These are phyloP conservation scores for Troides helena DNA, from an alignment of 2,888 invertebrate species.

Conservation along the genomic window DNA sequence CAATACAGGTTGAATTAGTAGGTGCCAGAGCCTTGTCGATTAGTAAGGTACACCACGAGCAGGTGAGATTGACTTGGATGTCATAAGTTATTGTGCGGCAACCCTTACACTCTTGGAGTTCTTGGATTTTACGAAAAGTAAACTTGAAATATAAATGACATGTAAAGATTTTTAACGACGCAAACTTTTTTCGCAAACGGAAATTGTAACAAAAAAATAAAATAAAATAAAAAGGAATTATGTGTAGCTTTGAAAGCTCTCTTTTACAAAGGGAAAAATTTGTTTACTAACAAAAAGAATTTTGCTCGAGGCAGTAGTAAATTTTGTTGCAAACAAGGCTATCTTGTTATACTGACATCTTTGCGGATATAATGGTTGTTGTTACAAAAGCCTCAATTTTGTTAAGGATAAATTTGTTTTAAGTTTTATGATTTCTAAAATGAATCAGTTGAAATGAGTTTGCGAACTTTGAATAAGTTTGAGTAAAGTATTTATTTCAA, in stretches of 20 bases:
- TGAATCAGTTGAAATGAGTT: background rate
- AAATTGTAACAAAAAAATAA: background rate
- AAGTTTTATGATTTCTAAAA: conserved; percentile 1
- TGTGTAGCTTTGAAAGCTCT: background rate
- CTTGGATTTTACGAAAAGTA: too few species aligned
- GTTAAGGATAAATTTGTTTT: conserved; percentile 6
- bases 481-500: too few species aligned
- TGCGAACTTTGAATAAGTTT: background rate
- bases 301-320: conserved; percentile 9
- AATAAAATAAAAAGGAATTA: background rate
- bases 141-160: too few species aligned
- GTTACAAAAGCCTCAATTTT: conserved; percentile 15
- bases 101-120: too few species aligned
- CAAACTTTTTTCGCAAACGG: too few species aligned
- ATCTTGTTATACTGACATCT: conserved; percentile 14
- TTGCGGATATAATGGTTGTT: conserved; percentile 16
- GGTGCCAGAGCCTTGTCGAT: too few species aligned
- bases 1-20: too few species aligned
- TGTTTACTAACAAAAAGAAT: conserved; percentile 17
- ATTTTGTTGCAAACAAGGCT: conserved; percentile 15
- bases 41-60: too few species aligned
- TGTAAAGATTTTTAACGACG: too few species aligned
- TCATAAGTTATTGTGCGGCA: too few species aligned
- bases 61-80: too few species aligned
- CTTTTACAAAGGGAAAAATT: conserved; percentile 8